Conservation (phyloP, 2,797 vertebrate species). For the Ctenopoma multispine region DNA sequence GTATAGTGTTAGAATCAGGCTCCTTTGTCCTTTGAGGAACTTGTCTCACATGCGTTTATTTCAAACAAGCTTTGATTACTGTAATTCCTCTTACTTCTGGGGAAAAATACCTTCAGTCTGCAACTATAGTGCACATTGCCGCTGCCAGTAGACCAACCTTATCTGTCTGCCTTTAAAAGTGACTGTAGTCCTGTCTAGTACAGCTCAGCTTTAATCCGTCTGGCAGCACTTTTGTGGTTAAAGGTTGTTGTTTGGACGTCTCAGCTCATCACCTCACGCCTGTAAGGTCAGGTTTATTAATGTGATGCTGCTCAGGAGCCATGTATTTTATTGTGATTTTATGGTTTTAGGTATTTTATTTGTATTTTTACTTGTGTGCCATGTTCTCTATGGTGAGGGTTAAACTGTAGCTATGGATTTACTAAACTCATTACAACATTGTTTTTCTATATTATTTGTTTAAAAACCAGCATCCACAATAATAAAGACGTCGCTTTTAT, state of each 20-base stretch:
- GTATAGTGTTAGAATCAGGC: not conserved
- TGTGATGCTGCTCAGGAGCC: not conserved
- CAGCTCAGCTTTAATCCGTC: not conserved
- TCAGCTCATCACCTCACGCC: not conserved
- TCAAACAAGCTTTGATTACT: not conserved
- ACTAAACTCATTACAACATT: no score
- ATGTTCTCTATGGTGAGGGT: no score
- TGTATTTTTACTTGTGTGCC: no score
- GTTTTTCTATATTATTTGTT: no score
- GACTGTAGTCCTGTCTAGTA: not conserved
- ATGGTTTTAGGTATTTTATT: no score
- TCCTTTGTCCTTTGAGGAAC: not conserved
- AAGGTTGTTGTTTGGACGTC: not conserved
- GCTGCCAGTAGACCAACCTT: not conserved
- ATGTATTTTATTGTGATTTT: no score
- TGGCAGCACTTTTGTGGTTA: not conserved
- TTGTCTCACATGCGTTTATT: no score
- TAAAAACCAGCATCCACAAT: no score
- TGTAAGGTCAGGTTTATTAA: not conserved
- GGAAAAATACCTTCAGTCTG: not conserved
- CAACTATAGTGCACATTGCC: not conserved
- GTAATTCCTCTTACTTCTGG: not conserved
- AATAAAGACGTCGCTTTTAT: no score
- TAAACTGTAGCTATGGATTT: no score
- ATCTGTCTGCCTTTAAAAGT: not conserved